Percentiles rank a stretch among this genome's conserved stretches.
Evolutionary conservation across 2,113 vertebrate species (phyloP).

Genomic region (Nothocercus julius): DNA sequence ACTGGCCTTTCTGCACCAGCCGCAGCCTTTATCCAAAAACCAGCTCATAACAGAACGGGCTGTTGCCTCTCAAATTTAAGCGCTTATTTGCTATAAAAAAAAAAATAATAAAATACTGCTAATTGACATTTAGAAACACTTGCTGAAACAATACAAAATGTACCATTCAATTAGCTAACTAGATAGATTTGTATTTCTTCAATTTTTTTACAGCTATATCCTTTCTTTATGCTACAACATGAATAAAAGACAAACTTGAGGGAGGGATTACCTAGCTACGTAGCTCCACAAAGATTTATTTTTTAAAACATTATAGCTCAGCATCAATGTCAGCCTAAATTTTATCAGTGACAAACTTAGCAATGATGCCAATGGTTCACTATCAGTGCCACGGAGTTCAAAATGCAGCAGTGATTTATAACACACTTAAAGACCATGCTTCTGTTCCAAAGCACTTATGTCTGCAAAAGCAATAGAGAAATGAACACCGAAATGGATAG

Average conservation of each 20-base stretch:
- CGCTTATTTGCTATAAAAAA: background rate
- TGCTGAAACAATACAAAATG: background rate
- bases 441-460: background rate
- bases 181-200: background rate
- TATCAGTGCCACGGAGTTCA: background rate
- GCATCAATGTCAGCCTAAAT: background rate
- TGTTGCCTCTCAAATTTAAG: background rate
- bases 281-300: background rate
- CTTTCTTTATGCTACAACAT: background rate
- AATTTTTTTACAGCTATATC: background rate
- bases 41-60: fast-evolving
- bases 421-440: background rate
- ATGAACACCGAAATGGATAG: background rate
- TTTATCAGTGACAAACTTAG: background rate
- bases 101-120: background rate
- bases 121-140: background rate
- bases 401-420: background rate
- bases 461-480: background rate
- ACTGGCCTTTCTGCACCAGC: background rate
- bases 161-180: background rate
- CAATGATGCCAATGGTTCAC: background rate
- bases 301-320: background rate
- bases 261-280: background rate
- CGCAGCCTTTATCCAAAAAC: background rate
- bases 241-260: background rate